Evolutionary conservation across 2,113 vertebrate species (phyloP).

Genomic region (Dromaius novaehollandiae): DNA sequence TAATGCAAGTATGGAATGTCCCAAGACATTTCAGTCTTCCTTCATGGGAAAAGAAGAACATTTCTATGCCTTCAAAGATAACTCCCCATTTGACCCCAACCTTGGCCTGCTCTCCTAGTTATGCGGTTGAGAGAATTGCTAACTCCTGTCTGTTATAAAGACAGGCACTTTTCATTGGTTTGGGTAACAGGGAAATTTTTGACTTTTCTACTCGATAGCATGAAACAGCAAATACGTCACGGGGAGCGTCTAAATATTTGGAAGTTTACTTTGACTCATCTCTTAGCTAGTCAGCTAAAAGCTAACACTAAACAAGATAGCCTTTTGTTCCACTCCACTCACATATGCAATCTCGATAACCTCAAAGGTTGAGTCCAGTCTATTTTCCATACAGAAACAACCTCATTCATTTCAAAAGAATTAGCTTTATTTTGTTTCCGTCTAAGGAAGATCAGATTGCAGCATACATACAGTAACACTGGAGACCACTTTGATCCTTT

Average conservation of each 20-base stretch:
- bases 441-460: neutral
- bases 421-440: neutral
- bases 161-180: neutral
- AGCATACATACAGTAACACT: rapidly evolving
- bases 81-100: neutral
- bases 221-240: neutral
- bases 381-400: neutral
- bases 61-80: neutral
- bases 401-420: neutral
- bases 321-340: neutral
- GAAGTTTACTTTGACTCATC: slow-evolving; percentile 35
- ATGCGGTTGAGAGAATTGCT: rapidly evolving
- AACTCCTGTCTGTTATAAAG: neutral
- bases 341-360: neutral
- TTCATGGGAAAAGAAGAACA: neutral
- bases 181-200: neutral
- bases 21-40: neutral
- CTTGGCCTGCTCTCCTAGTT: neutral
- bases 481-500: neutral
- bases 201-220: neutral
- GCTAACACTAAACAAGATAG: neutral
- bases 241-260: neutral
- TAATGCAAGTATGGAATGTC: neutral
- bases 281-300: neutral
- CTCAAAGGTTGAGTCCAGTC: neutral